These are phyloP conservation scores for Anguilla japonica DNA, from an alignment of 2,113 vertebrate genomes.

Conservation along the genomic window DNA sequence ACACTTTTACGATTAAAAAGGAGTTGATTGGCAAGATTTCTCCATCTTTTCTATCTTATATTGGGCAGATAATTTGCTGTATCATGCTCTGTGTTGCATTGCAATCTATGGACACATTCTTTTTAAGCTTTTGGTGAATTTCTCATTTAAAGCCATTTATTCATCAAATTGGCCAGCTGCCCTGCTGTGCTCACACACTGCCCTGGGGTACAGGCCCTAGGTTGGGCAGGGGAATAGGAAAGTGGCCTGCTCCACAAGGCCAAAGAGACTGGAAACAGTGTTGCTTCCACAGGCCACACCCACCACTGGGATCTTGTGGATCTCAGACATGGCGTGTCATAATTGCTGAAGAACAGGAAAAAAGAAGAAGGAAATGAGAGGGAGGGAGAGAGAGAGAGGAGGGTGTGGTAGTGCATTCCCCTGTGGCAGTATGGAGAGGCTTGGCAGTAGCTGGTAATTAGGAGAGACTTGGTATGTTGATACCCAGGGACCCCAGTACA, in stretches of 20 bases:
- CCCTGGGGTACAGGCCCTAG: constrained; percentile 2
- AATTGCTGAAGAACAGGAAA: constrained; percentile 12
- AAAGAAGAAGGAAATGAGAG: constrained; percentile 1
- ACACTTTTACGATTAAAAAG: too few species aligned
- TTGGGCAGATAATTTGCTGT: too few species aligned
- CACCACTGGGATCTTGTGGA: constrained; percentile 4
- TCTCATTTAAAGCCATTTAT: background rate
- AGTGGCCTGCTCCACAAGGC: constrained; percentile 4
- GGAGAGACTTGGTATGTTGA: constrained; percentile 40
- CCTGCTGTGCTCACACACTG: background rate
- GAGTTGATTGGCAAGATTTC: too few species aligned
- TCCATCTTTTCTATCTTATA: too few species aligned
- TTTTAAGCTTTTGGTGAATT: too few species aligned
- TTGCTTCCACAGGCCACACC: background rate
- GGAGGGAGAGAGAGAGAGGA: constrained; percentile 2
- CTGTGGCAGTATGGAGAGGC: constrained; percentile 28
- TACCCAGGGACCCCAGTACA: constrained; percentile 36
- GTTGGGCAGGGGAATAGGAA: background rate
- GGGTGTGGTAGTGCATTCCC: background rate
- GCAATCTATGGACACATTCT: too few species aligned
- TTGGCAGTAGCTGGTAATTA: constrained; percentile 43
- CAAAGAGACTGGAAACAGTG: background rate
- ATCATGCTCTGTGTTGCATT: too few species aligned
- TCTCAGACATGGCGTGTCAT: constrained; percentile 16
- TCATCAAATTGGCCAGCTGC: background rate